Percentiles rank a stretch among this genome's conserved stretches.
Evolutionary conservation across 2,797 vertebrate genomes (phyloP).

Genomic region (Brachymystax lenok): DNA sequence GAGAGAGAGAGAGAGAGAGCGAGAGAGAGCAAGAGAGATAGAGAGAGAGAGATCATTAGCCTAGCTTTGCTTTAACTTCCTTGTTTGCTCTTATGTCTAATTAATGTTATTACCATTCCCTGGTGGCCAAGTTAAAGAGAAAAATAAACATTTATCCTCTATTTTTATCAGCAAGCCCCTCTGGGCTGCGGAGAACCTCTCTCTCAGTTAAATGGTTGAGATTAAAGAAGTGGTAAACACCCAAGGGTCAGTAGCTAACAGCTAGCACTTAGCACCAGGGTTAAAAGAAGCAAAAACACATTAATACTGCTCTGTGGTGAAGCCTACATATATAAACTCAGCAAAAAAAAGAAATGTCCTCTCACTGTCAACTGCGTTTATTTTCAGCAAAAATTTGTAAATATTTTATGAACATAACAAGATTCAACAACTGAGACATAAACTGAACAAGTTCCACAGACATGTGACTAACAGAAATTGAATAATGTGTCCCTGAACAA

Average conservation of each 20-base stretch:
- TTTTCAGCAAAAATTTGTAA: too few species aligned
- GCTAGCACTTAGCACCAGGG: neutral
- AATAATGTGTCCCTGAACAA: too few species aligned
- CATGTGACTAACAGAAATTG: too few species aligned
- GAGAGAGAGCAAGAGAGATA: conserved; percentile 7
- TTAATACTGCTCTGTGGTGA: too few species aligned
- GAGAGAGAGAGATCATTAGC: conserved; percentile 38
- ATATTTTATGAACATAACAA: too few species aligned
- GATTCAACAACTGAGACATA: too few species aligned
- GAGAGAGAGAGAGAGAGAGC: conserved; percentile 23
- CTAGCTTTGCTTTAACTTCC: conserved; percentile 42
- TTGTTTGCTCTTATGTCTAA: conserved; percentile 54
- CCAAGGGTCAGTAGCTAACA: conserved; percentile 3
- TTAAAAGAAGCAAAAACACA: conserved; percentile 1
- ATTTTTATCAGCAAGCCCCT: conserved; percentile 50
- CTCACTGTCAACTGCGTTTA: too few species aligned
- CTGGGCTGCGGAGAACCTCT: conserved; percentile 29
- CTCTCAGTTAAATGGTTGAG: conserved; percentile 16
- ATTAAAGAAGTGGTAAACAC: conserved; percentile 18
- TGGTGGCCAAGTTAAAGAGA: conserved; percentile 42
- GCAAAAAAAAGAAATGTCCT: too few species aligned
- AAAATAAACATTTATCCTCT: conserved; percentile 51
- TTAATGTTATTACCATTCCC: conserved; percentile 46
- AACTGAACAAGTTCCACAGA: too few species aligned
- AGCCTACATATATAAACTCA: neutral